Evolutionary conservation across 2,113 vertebrate species (phyloP), one percentile per base, ranked within the genome.

Genomic region (Irena cyanogastra): DNA sequence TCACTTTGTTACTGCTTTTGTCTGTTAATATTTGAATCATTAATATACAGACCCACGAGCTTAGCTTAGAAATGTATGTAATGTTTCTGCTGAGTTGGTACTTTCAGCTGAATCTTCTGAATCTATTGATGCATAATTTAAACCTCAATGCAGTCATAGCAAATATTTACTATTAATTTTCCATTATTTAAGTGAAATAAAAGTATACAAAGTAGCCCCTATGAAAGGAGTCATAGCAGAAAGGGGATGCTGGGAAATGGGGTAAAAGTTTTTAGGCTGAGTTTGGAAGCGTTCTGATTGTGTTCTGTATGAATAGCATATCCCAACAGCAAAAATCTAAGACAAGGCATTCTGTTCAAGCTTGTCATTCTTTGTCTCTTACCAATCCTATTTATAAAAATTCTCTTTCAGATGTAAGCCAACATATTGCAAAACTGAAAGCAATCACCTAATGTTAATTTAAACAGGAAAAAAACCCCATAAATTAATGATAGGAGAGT

Each of bases 391-490:
- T 16, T 72, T 60, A 30, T 23, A 65, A 65, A 85, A 61, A 20
- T 6, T 76, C 15, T 76, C 15, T 39, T 92, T 86, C 53, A 90
- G 27, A 35, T 68, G 11, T 31, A 63, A 79, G 11, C 4, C 30
- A 90, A 31, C 16, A 37, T 4, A n/a, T 16, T 14, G 13, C 1
- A 4, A 82, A 93, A 44, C 13, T n/a, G 9, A 65, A 71, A 83
- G 21, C 2, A 1, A 39, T 30, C 27, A 35, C 12, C 12, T 42
- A 70, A 45, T 6, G 4, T 3, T 59, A 8, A 23, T 45, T 56
- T 6, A 31, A 74, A 94, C n/a, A 18, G 20, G 2, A 2, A 1
- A 19, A 64, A 70, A 19, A 3, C 0, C 9, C 2, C 4, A 35
- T 31, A 20, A 74, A 63, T 57, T 70, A 75, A 87, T 70, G 10